A percentile compares a stretch with the other conserved stretches of the same genome.
Evolutionary conservation across 2,797 vertebrate species (phyloP).

Genomic region (Choloepus didactylus): DNA sequence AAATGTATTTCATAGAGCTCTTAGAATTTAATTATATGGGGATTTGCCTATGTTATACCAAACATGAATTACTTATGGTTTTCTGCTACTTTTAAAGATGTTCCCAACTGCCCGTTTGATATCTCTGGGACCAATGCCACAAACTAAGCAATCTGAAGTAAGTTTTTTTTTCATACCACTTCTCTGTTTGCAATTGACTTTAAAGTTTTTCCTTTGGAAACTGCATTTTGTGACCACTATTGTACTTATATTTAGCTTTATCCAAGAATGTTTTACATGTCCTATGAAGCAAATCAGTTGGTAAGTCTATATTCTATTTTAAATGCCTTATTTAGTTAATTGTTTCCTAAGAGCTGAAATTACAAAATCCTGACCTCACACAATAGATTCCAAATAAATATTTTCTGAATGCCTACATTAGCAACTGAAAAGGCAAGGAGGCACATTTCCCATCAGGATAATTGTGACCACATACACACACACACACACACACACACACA

Average conservation of each 20-base stretch:
- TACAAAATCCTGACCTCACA: constrained; percentile 3
- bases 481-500: constrained; percentile 2
- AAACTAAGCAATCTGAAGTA: constrained; percentile 58
- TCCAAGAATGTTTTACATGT: constrained; percentile 78
- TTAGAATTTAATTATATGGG: background rate
- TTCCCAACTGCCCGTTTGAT: constrained; percentile 71
- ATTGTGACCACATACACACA: background rate
- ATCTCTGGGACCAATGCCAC: constrained; percentile 65
- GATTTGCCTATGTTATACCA: background rate
- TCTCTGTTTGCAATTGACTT: constrained; percentile 58
- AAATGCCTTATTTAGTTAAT: constrained; percentile 60
- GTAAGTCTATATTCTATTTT: constrained; percentile 74
- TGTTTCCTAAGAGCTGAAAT: constrained; percentile 41
- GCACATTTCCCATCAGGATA: constrained; percentile 20
- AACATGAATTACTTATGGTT: constrained; percentile 48
- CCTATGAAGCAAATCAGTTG: constrained; percentile 78
- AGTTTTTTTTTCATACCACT: constrained; percentile 53
- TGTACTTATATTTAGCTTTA: constrained; percentile 80
- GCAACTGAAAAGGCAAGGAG: constrained; percentile 29
- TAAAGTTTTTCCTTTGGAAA: constrained; percentile 47
- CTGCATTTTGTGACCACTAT: constrained; percentile 10
- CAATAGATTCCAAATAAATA: constrained; percentile 14
- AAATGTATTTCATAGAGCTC: background rate
- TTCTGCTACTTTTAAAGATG: constrained; percentile 64
- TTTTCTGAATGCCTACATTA: constrained; percentile 23